Base-by-base conservation (phyloP, 2,888 invertebrate species). In the Idaea biselata region DNA sequence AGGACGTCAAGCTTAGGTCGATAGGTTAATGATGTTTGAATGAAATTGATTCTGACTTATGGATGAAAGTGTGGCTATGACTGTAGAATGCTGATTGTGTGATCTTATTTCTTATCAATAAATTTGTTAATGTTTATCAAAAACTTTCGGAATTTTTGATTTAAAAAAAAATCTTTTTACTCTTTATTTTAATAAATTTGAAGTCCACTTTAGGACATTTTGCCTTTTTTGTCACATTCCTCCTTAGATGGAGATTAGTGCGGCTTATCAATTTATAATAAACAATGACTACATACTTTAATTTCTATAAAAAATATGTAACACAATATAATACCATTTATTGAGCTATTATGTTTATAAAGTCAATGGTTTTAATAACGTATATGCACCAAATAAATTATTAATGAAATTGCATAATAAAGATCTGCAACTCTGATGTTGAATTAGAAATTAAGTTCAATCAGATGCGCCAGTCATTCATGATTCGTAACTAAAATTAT, bases 361-460 rank as follows among this genome's bases (percentile, higher is more conserved):
- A 44, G 7, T 44, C 44, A 44, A 8, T 11, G 11, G 44, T 11
- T 44, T 14, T 44, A 44, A 11, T 44, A 44, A 44, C 44, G 44
- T 6, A 44, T 44, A 7, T 44, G 44, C 8, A 11, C 44, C 11
- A 44, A 44, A 44, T 44, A 44, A 5, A 7, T 44, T 44, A 14
- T 44, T 44, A 8, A 44, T 8, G 44, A 44, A 44, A 44, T 44
- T 44, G 11, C 44, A 44, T 44, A 44, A 44, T 11, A 44, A 32
- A 44, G 44, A 44, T 44, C 44, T 11, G 44, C 44, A 44, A 44
- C 44, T 4, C 3, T 56, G 54, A 53, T 25, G 58, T 18, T 58
- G n/a, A 55, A 58, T 58, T 60, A 60, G 60, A 62, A 63, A 63
- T 66, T 63, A 55, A 62, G 59, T 60, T 58, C 60, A 60, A 63